Base-by-base conservation (phyloP, 2,113 vertebrate genomes). In the Odontophorus gujanensis region DNA sequence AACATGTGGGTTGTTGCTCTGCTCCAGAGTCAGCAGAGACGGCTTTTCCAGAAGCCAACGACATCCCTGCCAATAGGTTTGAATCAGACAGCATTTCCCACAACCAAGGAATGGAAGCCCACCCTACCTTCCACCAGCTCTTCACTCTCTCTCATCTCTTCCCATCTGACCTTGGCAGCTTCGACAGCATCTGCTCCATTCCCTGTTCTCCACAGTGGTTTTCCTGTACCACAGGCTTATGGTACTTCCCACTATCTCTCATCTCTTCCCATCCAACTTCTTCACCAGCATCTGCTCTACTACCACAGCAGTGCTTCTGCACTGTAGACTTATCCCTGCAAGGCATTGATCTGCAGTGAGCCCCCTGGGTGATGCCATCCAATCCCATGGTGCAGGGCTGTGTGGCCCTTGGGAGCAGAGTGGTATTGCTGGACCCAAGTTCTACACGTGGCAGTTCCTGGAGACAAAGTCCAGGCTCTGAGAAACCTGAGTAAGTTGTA, bases 11-110 rank as follows among this genome's bases (percentile, higher is more conserved):
- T 28, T 77, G 55, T 42, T 1, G 0, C 32, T 86, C 4, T 7
- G 25, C 71, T 73, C 42, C 72, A 48, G 73, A 0, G 0, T 0
- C 1, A 83, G 47, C 4, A 2, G 32, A 55, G 25, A 69, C 42
- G 50, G 38, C 36, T 78, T 61, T 81, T 73, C 63, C 43, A 71
- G 55, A 47, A 87, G 26, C 65, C 25, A 57, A 19, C 4, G 21
- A 6, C 42, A 90, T 42, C 24, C 11, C 4, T 0, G 0, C 21
- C 81, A 92, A 48, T 48, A 71, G 25, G 22, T 73, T 68, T 71
- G 40, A 42, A 79, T 89, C 72, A 87, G 65, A 20, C 19, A 7
- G 25, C 62, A 11, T 26, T 81, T 73, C 77, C 81, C 2, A 0
- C 40, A 78, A 38, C 19, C 11, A 47, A n/a, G 45, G 17, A 87